Base-by-base conservation (phyloP, 2,797 vertebrate species). In the Periparus ater region DNA sequence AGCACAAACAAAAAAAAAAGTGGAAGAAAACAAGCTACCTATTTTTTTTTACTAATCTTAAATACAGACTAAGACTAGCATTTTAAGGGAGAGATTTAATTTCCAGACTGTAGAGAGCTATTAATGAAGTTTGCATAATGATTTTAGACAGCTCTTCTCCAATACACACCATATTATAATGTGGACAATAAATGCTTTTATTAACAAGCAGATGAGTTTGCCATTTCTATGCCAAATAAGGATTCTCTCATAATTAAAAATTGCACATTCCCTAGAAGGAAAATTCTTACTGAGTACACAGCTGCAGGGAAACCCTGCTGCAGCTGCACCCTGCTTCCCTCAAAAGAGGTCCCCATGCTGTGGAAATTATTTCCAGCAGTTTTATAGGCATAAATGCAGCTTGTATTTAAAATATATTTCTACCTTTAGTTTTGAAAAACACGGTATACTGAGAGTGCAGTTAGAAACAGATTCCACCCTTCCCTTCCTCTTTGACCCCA, bases 151-250 rank as follows among this genome's bases (percentile, higher is more conserved):
- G 32, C 20, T 81, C 32, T 88, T 78, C 60, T 89, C 34, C 62
- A 79, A 53, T 30, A 85, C 36, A 54, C 27, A 55, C 38, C 27
- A 53, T 68, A 89, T 32, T 73, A 76, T 62, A 93, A 93, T 44
- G 26, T 40, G 45, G 60, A 91, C 32, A 79, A 88, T 66, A 93
- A 95, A 96, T 80, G 54, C 9, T 86, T 89, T 82, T 84, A 72
- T 91, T 88, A 93, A 80, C 54, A 91, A 91, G 47, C 36, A 85
- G 70, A 95, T 88, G 65, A 95, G 70, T 45, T 83, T 93, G 58
- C 50, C 63, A 88, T 85, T 88, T 20, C 36, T 83, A 27, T 68
- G 63, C 76, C 79, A 93, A 92, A 81, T 36, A 88, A 91, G 72
- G 34, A 86, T 79, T 91, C n/a, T 77, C 20, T 79, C 67, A 67